phyloP scores from a whole-genome alignment of 2,797 vertebrate species.

The Propithecus deckenii region DNA sequence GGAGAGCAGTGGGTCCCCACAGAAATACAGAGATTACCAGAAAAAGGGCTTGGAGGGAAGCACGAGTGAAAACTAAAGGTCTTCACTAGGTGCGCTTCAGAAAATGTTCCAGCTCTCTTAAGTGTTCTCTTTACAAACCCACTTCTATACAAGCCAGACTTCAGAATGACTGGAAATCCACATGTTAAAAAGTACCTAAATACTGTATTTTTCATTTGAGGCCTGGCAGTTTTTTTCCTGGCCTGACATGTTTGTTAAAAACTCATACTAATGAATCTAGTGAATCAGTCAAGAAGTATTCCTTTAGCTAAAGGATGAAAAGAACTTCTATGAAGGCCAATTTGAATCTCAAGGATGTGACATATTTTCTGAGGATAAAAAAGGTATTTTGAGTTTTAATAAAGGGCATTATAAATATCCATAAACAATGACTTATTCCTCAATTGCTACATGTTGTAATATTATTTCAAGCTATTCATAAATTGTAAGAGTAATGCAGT shows the following conservation, averaged over 20 bases:
- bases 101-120: background rate
- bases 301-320: background rate
- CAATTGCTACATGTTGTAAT: background rate
- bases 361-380: constrained; percentile 14
- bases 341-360: background rate
- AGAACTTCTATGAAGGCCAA: background rate
- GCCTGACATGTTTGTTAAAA: background rate
- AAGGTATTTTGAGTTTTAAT: background rate
- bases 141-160: background rate
- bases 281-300: background rate
- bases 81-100: background rate
- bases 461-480: background rate
- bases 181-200: background rate
- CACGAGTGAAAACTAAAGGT: background rate
- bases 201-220: background rate
- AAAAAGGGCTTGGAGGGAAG: background rate
- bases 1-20: background rate
- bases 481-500: background rate
- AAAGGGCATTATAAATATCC: background rate
- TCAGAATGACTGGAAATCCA: background rate
- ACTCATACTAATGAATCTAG: background rate
- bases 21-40: background rate
- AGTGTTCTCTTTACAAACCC: background rate
- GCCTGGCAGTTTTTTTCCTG: background rate
- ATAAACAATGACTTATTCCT: background rate